Base-by-base conservation (phyloP, 1,140 invertebrate genomes). In the Neodiprion lecontei region DNA sequence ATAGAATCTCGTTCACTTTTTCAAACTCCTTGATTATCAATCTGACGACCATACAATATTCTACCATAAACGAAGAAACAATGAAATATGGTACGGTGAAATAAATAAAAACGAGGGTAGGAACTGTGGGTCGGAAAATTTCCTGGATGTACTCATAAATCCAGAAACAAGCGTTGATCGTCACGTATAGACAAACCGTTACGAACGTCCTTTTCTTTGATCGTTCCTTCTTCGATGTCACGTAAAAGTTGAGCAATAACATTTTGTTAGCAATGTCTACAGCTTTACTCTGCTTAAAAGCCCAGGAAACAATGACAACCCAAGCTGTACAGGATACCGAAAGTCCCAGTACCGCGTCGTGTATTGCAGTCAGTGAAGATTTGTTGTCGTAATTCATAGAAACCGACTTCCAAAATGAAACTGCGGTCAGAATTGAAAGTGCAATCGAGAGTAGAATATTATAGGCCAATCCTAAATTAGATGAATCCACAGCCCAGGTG, bases 221-320 rank as follows among this genome's bases (percentile, higher is more conserved):
- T 17, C n/a, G 53, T 61, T 12, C 11, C 8, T 14, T 12, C 3
- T 61, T 61, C 53, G 9, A 9, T 5, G n/a, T 17, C 53, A 61
- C 53, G 11, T 5, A 9, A 17, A 8, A 65, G 8, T 75, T 40
- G 40, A 72, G 0, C 1, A 49, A 1, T 2, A 74, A 50, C 12
- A 80, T 14, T 12, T n/a, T 53, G 40, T 79, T 79, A 0, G 47
- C 74, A 2, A 77, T 73, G 9, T 47, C 71, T 1, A 76, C 10
- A 10, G 76, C 9, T 9, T 21, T 28, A 1, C 48, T 72, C 14
- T 79, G 71, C 0, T 73, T 40, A 23, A 67, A 9, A 10, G 67
- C 75, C 47, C 73, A 79, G 12, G 1, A 61, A 1, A 79, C 0
- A 10, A 80, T 65, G 23, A 72, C 72, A 8, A 7, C 48, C 9